Conservation (phyloP, 2,113 vertebrate genomes). For the Ictalurus punctatus region DNA sequence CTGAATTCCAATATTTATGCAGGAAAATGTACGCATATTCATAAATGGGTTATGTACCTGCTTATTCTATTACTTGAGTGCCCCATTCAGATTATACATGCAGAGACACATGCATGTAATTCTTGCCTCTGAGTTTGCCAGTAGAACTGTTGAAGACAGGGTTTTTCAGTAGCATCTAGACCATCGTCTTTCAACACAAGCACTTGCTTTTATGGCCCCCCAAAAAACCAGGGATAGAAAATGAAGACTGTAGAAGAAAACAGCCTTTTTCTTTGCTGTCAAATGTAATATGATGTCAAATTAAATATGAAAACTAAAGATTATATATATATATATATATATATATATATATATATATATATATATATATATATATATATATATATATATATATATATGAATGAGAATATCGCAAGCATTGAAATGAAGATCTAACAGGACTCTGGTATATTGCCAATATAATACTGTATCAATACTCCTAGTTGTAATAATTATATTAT, state of each 20-base stretch:
- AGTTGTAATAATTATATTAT: no score
- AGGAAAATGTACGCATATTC: neutral
- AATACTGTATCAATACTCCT: neutral
- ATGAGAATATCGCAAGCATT: neutral
- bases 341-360: neutral
- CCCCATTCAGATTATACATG: neutral
- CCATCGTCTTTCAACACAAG: neutral
- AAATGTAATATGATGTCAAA: neutral
- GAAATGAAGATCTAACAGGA: neutral
- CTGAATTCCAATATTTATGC: neutral
- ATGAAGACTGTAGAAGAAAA: neutral
- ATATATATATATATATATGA: no score
- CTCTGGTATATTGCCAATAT: neutral
- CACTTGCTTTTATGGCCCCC: neutral
- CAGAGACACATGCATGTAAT: neutral
- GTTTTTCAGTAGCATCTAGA: neutral
- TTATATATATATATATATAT: neutral
- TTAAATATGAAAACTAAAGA: neutral
- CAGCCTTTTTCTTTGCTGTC: neutral
- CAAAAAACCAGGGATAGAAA: neutral
- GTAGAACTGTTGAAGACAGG: neutral
- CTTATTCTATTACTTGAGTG: neutral
- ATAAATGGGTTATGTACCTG: neutral
- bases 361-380: neutral
- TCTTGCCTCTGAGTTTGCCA: neutral